Percentiles rank a stretch among this genome's conserved stretches.
phyloP scores from a whole-genome alignment of 2,888 invertebrate genomes.

The Deilephila porcellus region DNA sequence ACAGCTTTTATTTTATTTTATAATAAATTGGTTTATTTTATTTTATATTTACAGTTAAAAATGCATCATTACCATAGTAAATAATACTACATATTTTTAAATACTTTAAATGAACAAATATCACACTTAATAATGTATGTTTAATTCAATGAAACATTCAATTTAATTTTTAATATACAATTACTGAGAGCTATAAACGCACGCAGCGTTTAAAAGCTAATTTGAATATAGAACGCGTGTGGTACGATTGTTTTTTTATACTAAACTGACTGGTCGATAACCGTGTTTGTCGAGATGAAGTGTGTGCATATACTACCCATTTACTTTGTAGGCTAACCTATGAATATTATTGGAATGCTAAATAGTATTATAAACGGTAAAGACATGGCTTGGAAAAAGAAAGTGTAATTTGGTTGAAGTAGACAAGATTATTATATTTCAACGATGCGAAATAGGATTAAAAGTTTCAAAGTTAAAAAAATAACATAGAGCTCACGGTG shows the following conservation, averaged over 20 bases:
- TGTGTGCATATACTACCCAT: background rate
- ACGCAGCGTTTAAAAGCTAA: constrained; percentile 11
- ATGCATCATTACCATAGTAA: no score
- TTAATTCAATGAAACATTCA: no score
- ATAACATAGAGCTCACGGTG: background rate
- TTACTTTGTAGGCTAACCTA: constrained; percentile 12
- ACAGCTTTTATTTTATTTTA: no score
- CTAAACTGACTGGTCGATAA: constrained; percentile 20
- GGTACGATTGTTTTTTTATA: constrained; percentile 22
- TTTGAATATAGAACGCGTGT: constrained; percentile 1
- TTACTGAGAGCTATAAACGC: background rate
- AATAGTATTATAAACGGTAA: background rate
- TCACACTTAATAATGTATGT: no score
- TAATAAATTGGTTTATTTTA: no score
- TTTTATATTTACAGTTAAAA: no score
- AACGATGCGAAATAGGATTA: background rate
- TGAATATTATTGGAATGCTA: background rate
- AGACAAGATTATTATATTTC: background rate
- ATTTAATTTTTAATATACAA: background rate
- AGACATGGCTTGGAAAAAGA: background rate
- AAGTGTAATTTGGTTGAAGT: background rate
- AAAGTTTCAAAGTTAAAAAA: background rate
- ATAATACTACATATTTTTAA: no score
- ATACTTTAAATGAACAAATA: no score
- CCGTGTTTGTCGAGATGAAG: constrained; percentile 8